Conservation (phyloP, 2,113 vertebrate genomes). For the Syngnathus floridae region DNA sequence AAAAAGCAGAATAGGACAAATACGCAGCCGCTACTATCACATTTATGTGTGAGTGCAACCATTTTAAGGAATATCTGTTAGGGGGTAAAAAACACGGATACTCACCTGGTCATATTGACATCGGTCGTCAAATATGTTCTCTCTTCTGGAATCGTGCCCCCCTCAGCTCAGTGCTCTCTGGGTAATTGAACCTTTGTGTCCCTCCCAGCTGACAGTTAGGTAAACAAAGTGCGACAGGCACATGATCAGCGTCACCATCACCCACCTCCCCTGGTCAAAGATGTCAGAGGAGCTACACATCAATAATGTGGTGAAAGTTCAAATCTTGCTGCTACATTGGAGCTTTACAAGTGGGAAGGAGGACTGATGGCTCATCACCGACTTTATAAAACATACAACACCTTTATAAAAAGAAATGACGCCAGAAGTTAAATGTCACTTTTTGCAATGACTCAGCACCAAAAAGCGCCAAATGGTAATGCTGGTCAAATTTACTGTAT, state of each 20-base stretch:
- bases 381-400: not conserved
- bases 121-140: constrained; percentile 18
- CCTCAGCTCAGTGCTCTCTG: constrained; percentile 27
- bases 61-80: constrained; percentile 14
- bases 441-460: not conserved
- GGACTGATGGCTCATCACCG: not conserved
- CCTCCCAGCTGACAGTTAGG: constrained; percentile 35
- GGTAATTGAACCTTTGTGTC: constrained; percentile 67
- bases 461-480: not conserved
- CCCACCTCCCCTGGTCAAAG: constrained; percentile 14
- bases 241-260: constrained; percentile 42
- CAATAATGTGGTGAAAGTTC: not conserved
- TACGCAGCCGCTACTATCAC: constrained; percentile 34
- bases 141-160: constrained; percentile 18
- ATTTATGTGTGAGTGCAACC: constrained; percentile 18
- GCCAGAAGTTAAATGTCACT: not conserved
- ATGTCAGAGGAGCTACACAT: constrained; percentile 25
- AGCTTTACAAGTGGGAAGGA: not conserved
- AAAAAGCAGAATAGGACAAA: constrained; percentile 50
- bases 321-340: not conserved
- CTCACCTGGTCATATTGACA: constrained; percentile 52
- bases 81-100: constrained; percentile 16
- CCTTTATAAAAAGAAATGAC: not conserved
- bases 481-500: not conserved
- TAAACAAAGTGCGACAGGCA: constrained; percentile 51